Percentiles rank a stretch among this genome's conserved stretches.
phyloP scores from a whole-genome alignment of 2,113 vertebrate species.

The Lipophrys pholis region DNA sequence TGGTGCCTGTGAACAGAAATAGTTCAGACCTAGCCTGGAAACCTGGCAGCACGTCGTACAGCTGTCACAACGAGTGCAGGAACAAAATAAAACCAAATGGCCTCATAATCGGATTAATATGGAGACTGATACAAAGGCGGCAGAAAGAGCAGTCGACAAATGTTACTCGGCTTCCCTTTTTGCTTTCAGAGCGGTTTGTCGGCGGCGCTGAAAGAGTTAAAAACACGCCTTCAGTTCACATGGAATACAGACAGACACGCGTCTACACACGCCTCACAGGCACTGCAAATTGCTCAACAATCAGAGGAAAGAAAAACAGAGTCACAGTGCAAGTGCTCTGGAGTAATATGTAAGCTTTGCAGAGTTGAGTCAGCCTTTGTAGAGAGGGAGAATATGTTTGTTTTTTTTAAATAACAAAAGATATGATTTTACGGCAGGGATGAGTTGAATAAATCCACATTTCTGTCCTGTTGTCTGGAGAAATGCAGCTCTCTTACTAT shows the following conservation, averaged over 20 bases:
- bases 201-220: no score
- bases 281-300: constrained; percentile 41
- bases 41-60: constrained; percentile 37
- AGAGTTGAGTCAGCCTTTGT: not conserved
- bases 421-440: no score
- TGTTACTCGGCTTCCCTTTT: not conserved
- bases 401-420: no score
- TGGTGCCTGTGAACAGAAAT: constrained; percentile 59
- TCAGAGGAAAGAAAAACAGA: constrained; percentile 3
- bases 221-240: constrained; percentile 36
- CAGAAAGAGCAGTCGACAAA: not conserved
- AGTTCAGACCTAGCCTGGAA: constrained; percentile 62
- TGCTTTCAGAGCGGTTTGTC: not conserved
- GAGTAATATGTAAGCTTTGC: not conserved
- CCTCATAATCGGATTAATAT: not conserved
- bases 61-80: constrained; percentile 36
- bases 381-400: no score
- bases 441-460: no score
- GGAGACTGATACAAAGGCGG: not conserved
- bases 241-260: constrained; percentile 5
- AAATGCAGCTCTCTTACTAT: no score
- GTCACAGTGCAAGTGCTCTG: constrained; percentile 27
- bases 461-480: no score
- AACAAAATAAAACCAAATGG: not conserved
- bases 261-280: constrained; percentile 21